Evolutionary conservation across 2,113 vertebrate species (phyloP).

Genomic region (Pomatostomus ruficeps): DNA sequence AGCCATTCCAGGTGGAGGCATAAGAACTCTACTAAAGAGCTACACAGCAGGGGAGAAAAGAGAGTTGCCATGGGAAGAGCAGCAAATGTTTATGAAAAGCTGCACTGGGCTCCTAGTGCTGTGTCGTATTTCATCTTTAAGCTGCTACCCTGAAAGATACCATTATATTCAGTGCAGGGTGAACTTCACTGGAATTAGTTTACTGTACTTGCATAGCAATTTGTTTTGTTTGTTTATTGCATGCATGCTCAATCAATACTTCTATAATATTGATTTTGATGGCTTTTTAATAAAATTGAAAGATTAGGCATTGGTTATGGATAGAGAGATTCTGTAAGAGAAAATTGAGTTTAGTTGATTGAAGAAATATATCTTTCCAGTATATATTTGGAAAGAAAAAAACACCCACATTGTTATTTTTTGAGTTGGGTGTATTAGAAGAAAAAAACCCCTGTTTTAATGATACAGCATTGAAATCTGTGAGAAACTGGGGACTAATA

Average conservation of each 20-base stretch:
- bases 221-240: background rate
- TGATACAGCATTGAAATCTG: background rate
- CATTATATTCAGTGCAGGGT: background rate
- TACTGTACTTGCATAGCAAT: background rate
- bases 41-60: background rate
- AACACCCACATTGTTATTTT: background rate
- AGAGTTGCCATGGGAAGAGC: background rate
- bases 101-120: background rate
- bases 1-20: background rate
- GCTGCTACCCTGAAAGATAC: background rate
- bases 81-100: background rate
- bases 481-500: background rate
- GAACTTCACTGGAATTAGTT: background rate
- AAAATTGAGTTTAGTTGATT: background rate
- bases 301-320: background rate
- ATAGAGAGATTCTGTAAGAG: background rate
- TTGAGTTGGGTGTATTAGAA: background rate
- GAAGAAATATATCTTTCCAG: background rate
- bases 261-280: background rate
- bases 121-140: background rate
- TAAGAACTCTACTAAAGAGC: background rate
- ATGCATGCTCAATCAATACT: background rate
- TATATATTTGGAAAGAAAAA: background rate
- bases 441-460: background rate
- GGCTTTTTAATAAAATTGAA: background rate